A percentile compares a stretch with the other conserved stretches of the same genome.
Evolutionary conservation across 2,797 vertebrate species (phyloP).

Genomic region (Tangara arthus): DNA sequence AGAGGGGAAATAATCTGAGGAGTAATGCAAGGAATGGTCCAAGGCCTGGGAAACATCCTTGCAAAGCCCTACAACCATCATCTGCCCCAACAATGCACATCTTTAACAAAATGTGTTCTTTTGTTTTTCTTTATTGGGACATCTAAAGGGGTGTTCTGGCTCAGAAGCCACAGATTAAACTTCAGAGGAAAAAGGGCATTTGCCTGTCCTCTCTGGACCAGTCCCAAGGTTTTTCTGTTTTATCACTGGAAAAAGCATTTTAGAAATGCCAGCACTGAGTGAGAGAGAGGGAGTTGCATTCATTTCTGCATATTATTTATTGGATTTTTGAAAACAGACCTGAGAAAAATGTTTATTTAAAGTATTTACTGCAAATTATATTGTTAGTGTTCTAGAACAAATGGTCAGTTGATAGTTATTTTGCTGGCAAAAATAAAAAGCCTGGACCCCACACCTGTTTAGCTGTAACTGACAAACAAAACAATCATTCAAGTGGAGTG

Average conservation of each 20-base stretch:
- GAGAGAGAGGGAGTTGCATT: neutral
- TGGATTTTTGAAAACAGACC: constrained; percentile 15
- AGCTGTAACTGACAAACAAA: constrained; percentile 48
- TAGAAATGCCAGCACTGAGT: constrained; percentile 28
- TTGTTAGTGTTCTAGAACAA: constrained; percentile 26
- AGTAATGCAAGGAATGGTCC: neutral
- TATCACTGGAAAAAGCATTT: constrained; percentile 43
- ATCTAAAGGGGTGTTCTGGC: constrained; percentile 1
- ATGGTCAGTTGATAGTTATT: constrained; percentile 17
- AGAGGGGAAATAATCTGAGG: neutral
- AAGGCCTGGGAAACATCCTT: neutral
- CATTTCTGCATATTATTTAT: constrained; percentile 16
- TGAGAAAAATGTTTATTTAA: constrained; percentile 29
- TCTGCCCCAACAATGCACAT: neutral
- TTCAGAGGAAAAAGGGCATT: neutral
- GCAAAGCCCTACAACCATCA: neutral
- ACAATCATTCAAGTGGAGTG: constrained; percentile 60
- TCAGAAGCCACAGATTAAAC: constrained; percentile 1
- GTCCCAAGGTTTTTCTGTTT: constrained; percentile 37
- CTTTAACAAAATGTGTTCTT: neutral
- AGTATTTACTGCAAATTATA: constrained; percentile 7
- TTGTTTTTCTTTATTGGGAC: neutral
- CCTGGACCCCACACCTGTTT: constrained; percentile 29
- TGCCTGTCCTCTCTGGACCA: neutral
- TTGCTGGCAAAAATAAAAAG: constrained; percentile 34